Base-by-base conservation (phyloP, 2,113 vertebrate species). In the Cnemophilus loriae region DNA sequence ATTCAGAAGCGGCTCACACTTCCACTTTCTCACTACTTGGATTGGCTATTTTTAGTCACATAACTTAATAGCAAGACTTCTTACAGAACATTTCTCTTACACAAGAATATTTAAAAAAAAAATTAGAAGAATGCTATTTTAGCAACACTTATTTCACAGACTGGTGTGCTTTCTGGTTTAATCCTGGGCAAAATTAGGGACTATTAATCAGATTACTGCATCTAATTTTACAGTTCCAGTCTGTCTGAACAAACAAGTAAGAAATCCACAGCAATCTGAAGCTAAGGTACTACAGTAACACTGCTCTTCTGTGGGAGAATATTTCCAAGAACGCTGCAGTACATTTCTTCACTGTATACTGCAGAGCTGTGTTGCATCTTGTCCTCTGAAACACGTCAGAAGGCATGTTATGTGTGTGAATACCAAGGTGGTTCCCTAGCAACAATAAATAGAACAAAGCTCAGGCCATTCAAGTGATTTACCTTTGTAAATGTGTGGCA, bases 341-440 rank as follows among this genome's bases (percentile, higher is more conserved):
- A 65, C 10, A 21, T 56, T 69, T 68, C 84, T 84, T 84, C 33
- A 50, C 53, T 79, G 44, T 57, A 30, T 56, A 52, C 44, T 88
- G 35, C 63, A 79, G 32, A 69, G 76, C 67, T 77, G 41, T 44
- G 47, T 93, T 89, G 57, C 28, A 53, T 77, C 63, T 84, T 11
- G 56, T 77, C 52, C 60, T 88, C 84, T 42, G 83, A 91, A 94
- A 82, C 39, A 24, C 32, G 65, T 92, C 50, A 70, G 74, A 94
- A 93, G 68, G 42, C 44, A 49, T 55, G 75, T 73, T 89, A 33
- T 3, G 1, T 39, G 64, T 60, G 52, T 96, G 93, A 96, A 93
- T 96, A 86, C 55, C 61, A 92, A 84, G 50, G 53, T 87, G 64
- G 84, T 96, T 96, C 68, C 90, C 47, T 96, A 84, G 96, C 93